Percentiles rank a stretch among this genome's conserved stretches.
phyloP scores from a whole-genome alignment of 1,140 invertebrate species.

The Rhyacophila brunnea region DNA sequence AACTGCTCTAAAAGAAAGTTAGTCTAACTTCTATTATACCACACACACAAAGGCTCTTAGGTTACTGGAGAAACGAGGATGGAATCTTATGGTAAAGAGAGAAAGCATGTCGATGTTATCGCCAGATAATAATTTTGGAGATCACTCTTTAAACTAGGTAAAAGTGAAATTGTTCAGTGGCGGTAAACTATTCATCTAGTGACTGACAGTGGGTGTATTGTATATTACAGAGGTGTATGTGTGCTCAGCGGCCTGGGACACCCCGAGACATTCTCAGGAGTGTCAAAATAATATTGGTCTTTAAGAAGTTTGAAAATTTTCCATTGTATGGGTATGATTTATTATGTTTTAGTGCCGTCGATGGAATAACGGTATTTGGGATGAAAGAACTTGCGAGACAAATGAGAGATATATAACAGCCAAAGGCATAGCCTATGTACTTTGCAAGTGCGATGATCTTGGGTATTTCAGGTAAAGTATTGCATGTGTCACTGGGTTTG shows the following conservation, averaged over 20 bases:
- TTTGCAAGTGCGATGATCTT: constrained; percentile 26
- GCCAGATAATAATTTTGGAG: too few relatives aligned
- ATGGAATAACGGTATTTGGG: constrained; percentile 23
- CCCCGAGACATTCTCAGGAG: neutral
- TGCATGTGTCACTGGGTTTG: too few relatives aligned
- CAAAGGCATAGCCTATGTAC: constrained; percentile 13
- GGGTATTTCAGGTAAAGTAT: constrained; percentile 30
- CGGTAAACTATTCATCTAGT: neutral
- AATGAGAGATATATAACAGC: constrained; percentile 13
- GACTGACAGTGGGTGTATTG: neutral
- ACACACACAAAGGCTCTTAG: too few relatives aligned
- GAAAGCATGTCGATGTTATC: too few relatives aligned
- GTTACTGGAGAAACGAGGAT: too few relatives aligned
- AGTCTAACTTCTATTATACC: too few relatives aligned
- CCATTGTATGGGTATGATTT: neutral
- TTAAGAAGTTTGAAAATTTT: neutral
- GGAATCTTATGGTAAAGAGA: too few relatives aligned
- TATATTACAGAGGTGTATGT: neutral
- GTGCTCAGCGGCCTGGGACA: neutral
- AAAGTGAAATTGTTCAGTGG: neutral
- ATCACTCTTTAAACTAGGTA: too few relatives aligned
- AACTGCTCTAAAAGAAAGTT: too few relatives aligned
- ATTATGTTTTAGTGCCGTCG: constrained; percentile 25
- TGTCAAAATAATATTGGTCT: neutral
- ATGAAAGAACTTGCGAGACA: constrained; percentile 14